phyloP scores from a whole-genome alignment of 64 coral and sea anemone species.

The Stichodactyla helianthus region DNA sequence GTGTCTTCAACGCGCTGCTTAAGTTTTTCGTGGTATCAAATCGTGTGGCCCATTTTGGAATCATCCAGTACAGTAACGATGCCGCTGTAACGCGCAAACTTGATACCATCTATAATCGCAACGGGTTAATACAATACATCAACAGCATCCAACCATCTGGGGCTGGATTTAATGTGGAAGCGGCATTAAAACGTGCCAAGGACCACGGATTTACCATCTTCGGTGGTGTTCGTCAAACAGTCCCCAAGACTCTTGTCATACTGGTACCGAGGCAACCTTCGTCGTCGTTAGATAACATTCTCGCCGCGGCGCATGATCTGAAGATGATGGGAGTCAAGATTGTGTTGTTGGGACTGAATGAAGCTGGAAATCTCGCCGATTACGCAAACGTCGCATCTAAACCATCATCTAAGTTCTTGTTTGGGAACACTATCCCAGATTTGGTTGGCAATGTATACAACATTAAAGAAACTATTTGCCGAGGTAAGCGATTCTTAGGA shows the following conservation, averaged over 20 bases:
- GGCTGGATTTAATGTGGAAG: slow-evolving; percentile 13
- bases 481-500: background rate
- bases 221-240: slow-evolving; percentile 45
- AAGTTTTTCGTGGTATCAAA: background rate
- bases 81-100: slow-evolving; percentile 1
- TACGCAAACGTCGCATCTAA: slow-evolving; percentile 25
- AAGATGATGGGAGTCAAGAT: slow-evolving; percentile 49
- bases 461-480: slow-evolving; percentile 19
- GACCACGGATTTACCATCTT: slow-evolving; percentile 37
- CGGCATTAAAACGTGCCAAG: slow-evolving; percentile 23
- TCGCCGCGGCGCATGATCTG: slow-evolving; percentile 2
- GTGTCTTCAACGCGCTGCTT: slow-evolving; percentile 7
- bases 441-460: background rate
- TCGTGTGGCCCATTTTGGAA: background rate
- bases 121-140: background rate
- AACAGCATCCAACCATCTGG: slow-evolving; percentile 3
- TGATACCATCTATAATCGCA: background rate
- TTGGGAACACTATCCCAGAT: background rate
- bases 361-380: slow-evolving; percentile 1
- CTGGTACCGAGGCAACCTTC: slow-evolving; percentile 32
- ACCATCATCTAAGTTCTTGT: slow-evolving; percentile 48
- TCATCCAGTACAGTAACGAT: slow-evolving; percentile 22
- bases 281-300: background rate
- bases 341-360: slow-evolving; percentile 8
- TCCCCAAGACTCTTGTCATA: slow-evolving; percentile 43